Base-by-base conservation (phyloP, 92 coral and sea anemone genomes). In the Palythoa heliodiscus region DNA sequence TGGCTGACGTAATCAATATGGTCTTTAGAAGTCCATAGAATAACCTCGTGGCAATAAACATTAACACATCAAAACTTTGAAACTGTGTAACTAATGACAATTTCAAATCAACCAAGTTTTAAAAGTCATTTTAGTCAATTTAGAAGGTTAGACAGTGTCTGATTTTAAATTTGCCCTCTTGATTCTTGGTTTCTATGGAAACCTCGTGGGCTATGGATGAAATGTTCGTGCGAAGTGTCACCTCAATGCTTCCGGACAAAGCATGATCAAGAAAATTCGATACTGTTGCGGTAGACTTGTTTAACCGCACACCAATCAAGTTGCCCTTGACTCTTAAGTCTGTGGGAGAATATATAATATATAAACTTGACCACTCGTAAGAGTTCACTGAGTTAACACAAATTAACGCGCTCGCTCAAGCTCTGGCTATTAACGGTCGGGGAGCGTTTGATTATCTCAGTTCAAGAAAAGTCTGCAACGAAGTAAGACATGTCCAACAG, bases 171-270 rank as follows among this genome's bases (percentile, higher is more conserved):
- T 14, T 16, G 7, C 23, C 22, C 19, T 63, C 69, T 22, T 19
- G 20, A 63, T 8, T 19, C 69, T n/a, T 10, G 10, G 24, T 40
- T 67, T 29, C 74, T 53, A n/a, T 48, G 35, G 84, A 80, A 80
- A 80, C 70, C 54, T 43, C 84, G 37, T 24, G 57, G 8, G 3
- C 57, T 20, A 4, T 24, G 40, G 23, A 9, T 5, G 19, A 37
- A 37, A 5, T 13, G 19, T 23, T 68, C 84, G 84, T 80, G 74
- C 29, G 11, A 52, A 53, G 73, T 80, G 66, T 66, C 81, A 76
- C 58, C 74, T 24, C 54, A 24, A 40, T 29, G 23, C 74, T 66
- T 80, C 84, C 73, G 84, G 58, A 43, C 15, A 47, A 7, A 66
- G 23, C 4, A 52, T 47, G 17, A 25, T 66, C 84, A 25, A 52